Conservation (phyloP, 2,797 vertebrate species). For the Epinephelus malabaricus region DNA sequence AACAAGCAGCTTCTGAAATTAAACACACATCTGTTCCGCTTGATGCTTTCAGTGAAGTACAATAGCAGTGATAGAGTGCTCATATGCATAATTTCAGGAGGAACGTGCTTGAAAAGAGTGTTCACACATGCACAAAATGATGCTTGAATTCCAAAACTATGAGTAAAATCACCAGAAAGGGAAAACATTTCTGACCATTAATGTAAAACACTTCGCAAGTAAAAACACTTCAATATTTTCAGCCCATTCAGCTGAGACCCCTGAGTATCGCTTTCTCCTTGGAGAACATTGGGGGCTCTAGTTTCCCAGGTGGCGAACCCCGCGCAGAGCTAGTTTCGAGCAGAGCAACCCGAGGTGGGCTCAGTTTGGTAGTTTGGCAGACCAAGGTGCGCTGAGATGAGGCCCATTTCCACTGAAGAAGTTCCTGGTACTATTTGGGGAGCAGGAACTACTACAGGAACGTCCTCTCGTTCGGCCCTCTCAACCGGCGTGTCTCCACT, state of each 20-base stretch:
- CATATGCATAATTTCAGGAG: not conserved
- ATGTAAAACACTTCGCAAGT: not conserved
- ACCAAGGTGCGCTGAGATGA: too few relatives aligned
- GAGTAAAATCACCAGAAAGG: not conserved
- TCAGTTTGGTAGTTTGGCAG: too few relatives aligned
- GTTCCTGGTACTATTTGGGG: too few relatives aligned
- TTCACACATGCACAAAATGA: not conserved
- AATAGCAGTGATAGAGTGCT: not conserved
- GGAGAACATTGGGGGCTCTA: too few relatives aligned
- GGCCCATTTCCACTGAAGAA: too few relatives aligned
- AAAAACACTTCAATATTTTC: not conserved
- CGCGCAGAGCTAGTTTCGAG: too few relatives aligned
- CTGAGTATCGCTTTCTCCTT: too few relatives aligned
- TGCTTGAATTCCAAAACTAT: not conserved
- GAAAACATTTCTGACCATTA: not conserved
- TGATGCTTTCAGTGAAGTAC: not conserved
- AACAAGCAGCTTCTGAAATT: slow-evolving; percentile 2
- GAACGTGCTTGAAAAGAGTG: not conserved
- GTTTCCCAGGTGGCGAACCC: too few relatives aligned
- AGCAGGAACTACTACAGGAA: too few relatives aligned
- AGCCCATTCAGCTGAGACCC: not conserved
- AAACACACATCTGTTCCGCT: not conserved
- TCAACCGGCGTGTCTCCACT: too few relatives aligned
- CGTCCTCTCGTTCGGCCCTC: too few relatives aligned
- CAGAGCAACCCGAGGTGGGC: too few relatives aligned